Evolutionary conservation across 2,113 vertebrate species (phyloP).

Genomic region (Osmerus mordax): DNA sequence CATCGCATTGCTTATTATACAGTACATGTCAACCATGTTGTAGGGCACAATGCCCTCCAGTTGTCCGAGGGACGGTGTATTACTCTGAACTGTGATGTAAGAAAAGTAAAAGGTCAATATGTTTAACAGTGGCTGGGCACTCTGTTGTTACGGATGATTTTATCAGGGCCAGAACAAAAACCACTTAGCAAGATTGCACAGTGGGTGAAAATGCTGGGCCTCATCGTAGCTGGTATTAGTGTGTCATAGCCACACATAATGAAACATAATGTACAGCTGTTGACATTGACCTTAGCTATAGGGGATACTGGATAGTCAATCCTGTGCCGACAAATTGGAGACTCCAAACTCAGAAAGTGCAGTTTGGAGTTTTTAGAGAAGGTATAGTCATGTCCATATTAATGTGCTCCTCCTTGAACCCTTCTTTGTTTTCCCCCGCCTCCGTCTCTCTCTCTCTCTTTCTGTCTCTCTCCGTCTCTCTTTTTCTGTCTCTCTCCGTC

Average conservation of each 20-base stretch:
- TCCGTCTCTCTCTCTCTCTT: slow-evolving; percentile 3
- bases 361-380: not conserved
- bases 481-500: not conserved
- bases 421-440: not conserved
- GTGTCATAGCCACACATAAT: not conserved
- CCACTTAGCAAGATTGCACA: slow-evolving; percentile 7
- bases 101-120: slow-evolving; percentile 53
- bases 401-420: not conserved
- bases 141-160: slow-evolving; percentile 16
- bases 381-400: not conserved
- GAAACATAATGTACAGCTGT: not conserved
- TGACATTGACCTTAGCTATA: not conserved
- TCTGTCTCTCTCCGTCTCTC: slow-evolving; percentile 5
- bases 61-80: slow-evolving; percentile 36
- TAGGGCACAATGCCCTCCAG: slow-evolving; percentile 30
- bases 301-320: too few relatives aligned
- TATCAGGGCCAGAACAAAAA: slow-evolving; percentile 30
- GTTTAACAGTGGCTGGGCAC: slow-evolving; percentile 19
- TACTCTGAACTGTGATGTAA: slow-evolving; percentile 43
- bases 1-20: too few relatives aligned
- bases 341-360: too few relatives aligned
- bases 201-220: not conserved
- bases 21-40: slow-evolving; percentile 17
- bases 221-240: not conserved
- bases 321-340: too few relatives aligned